Evolutionary conservation across 2,888 invertebrate genomes (phyloP).

Genomic region (Nebria brevicollis): DNA sequence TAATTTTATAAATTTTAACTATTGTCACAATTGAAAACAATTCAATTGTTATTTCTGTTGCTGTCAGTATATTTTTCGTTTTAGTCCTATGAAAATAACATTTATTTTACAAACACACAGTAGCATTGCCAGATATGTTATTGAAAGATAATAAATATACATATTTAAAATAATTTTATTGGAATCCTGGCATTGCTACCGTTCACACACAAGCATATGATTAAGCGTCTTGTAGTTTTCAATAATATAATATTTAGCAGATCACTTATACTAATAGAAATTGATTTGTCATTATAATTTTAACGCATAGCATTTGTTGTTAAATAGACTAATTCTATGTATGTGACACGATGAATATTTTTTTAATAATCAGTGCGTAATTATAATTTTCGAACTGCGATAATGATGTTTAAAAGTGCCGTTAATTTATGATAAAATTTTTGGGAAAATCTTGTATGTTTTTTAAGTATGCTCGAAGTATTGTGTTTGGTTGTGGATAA

Average conservation of each 20-base stretch:
- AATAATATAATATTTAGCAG: not conserved
- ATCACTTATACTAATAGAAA: not conserved
- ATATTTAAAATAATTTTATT: not conserved
- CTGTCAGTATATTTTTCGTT: not conserved
- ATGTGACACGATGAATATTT: not conserved
- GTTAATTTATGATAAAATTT: not conserved
- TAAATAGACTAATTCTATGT: not conserved
- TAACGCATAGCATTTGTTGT: not conserved
- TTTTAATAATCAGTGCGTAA: constrained; percentile 2
- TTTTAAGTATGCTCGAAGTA: not conserved
- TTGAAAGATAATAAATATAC: not conserved
- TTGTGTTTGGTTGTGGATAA: constrained; percentile 40
- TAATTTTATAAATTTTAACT: not conserved
- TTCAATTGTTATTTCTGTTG: constrained; percentile 9
- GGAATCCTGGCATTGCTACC: not conserved
- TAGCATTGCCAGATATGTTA: not conserved
- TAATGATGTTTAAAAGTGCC: not conserved
- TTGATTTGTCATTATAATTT: not conserved
- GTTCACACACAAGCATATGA: not conserved
- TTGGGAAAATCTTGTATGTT: constrained; percentile 5
- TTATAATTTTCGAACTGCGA: not conserved
- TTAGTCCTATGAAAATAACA: not conserved
- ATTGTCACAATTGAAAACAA: constrained; percentile 13
- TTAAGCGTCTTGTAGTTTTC: not conserved
- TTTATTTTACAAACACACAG: not conserved